Conservation (phyloP, 1,140 invertebrate species). For the Drosophila kepulauana region DNA sequence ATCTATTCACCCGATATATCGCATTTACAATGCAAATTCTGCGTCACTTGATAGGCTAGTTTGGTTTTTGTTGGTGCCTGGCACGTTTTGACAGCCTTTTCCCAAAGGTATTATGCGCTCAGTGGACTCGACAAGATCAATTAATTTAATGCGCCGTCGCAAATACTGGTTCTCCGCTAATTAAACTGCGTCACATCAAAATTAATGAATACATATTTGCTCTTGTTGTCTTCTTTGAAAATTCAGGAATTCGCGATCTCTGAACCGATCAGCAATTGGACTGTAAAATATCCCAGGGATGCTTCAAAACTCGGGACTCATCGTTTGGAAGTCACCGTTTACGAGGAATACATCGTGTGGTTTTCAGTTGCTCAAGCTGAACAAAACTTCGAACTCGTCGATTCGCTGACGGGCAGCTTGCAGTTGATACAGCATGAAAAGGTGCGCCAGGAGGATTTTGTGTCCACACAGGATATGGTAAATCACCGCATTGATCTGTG, state of each 20-base stretch:
- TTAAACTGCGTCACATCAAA: conserved; percentile 32
- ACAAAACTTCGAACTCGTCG: conserved; percentile 85
- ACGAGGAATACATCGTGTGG: conserved; percentile 72
- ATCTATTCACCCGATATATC: conserved; percentile 44
- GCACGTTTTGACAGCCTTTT: conserved; percentile 31
- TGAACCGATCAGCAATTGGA: conserved; percentile 85
- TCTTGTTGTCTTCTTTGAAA: conserved; percentile 5
- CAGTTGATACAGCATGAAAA: conserved; percentile 87
- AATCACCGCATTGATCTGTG: conserved; percentile 87
- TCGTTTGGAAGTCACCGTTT: conserved; percentile 87
- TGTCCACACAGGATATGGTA: conserved; percentile 87
- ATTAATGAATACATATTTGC: not conserved
- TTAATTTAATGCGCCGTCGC: not conserved
- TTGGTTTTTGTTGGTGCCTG: conserved; percentile 38
- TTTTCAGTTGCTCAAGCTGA: conserved; percentile 71
- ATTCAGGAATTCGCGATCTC: conserved; percentile 57
- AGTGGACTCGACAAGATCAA: conserved; percentile 4
- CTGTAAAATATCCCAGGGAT: conserved; percentile 86
- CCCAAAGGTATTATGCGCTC: not conserved
- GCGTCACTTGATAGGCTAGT: conserved; percentile 23
- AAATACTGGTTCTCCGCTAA: not conserved
- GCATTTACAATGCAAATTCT: conserved; percentile 56
- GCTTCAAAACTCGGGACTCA: conserved; percentile 87
- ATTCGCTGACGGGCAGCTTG: conserved; percentile 89
- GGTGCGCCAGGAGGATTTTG: conserved; percentile 86